Evolutionary conservation across 2,888 invertebrate species (phyloP).

Genomic region (Apamea epomidion): DNA sequence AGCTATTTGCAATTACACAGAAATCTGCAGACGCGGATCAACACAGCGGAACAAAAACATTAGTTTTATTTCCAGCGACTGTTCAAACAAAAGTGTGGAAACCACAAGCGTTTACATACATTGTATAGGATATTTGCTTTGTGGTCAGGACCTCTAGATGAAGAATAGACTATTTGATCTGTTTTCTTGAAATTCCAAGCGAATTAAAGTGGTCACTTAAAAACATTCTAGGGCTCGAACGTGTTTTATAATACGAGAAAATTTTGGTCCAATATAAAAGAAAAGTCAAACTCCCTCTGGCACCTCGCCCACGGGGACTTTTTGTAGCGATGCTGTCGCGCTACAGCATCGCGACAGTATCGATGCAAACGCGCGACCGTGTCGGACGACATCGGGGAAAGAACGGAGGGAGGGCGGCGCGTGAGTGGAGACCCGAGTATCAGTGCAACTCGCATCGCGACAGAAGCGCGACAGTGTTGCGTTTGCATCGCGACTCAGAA

Average conservation of each 20-base stretch:
- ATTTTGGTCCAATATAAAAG: neutral
- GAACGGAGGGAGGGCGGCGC: too few species aligned
- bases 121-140: slow-evolving; percentile 18
- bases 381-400: too few species aligned
- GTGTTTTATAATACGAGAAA: neutral
- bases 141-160: slow-evolving; percentile 7
- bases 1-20: slow-evolving; percentile 25
- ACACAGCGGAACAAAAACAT: slow-evolving; percentile 37
- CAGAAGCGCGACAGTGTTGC: too few species aligned
- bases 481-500: too few species aligned
- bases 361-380: too few species aligned
- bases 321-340: too few species aligned
- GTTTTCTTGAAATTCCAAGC: neutral
- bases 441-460: too few species aligned
- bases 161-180: slow-evolving; percentile 5
- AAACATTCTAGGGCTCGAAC: neutral
- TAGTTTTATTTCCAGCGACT: slow-evolving; percentile 31
- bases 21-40: slow-evolving; percentile 17
- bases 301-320: too few species aligned
- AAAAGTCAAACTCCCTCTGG: too few species aligned
- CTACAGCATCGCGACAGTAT: too few species aligned
- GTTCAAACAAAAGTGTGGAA: slow-evolving; percentile 22
- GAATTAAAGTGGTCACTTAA: neutral
- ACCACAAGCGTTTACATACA: slow-evolving; percentile 21
- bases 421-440: too few species aligned